A percentile compares a stretch with the other conserved stretches of the same genome.
These are phyloP conservation scores for Mesocricetus auratus DNA, from an alignment of 2,113 vertebrate genomes.

Conservation along the genomic window DNA sequence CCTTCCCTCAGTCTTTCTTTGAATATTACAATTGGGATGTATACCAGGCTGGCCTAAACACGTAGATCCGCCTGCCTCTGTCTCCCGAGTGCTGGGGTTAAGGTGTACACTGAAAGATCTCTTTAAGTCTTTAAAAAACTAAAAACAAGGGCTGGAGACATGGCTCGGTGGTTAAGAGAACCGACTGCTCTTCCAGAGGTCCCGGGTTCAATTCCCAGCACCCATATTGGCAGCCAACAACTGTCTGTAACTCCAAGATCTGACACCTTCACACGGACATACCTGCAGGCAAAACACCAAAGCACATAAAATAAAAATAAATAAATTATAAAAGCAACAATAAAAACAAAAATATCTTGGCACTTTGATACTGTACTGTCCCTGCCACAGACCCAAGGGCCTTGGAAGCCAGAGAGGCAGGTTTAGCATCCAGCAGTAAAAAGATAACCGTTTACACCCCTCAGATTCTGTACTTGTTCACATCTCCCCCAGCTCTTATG, in stretches of 20 bases:
- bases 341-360: not conserved
- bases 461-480: not conserved
- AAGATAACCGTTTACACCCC: not conserved
- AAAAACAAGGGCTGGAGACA: too few species aligned
- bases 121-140: not conserved
- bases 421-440: not conserved
- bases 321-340: too few species aligned
- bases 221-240: too few species aligned
- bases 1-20: not conserved
- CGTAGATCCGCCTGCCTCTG: not conserved
- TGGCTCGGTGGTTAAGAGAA: too few species aligned
- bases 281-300: too few species aligned
- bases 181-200: too few species aligned
- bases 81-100: not conserved
- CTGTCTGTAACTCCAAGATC: too few species aligned
- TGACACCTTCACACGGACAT: too few species aligned
- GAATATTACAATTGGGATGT: not conserved
- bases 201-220: too few species aligned
- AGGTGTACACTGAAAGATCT: not conserved
- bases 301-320: too few species aligned
- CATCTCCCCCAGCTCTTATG: not conserved
- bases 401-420: not conserved
- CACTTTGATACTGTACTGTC: not conserved
- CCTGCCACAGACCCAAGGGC: not conserved
- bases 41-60: not conserved